phyloP scores from a whole-genome alignment of 2,113 vertebrate species.

The Bos javanicus region DNA sequence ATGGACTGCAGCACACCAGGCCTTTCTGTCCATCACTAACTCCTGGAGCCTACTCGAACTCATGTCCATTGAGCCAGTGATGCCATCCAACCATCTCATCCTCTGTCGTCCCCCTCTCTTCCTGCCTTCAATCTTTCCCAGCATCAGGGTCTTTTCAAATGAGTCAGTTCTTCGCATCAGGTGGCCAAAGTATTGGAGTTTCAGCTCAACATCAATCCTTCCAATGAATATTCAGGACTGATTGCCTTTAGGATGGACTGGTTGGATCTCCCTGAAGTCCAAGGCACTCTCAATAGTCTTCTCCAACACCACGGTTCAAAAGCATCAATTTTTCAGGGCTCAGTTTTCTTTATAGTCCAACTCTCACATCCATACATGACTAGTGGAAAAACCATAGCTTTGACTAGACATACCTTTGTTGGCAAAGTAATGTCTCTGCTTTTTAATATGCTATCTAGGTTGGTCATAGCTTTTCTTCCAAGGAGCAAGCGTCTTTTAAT shows the following conservation, averaged over 20 bases:
- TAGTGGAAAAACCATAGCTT: neutral
- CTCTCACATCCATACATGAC: neutral
- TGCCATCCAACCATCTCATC: neutral
- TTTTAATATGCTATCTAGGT: too few species aligned
- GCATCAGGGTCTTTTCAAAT: neutral
- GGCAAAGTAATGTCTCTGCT: too few species aligned
- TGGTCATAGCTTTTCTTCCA: too few species aligned
- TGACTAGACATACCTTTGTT: too few species aligned
- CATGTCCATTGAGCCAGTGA: neutral
- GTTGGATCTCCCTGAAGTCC: neutral
- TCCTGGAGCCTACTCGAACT: neutral
- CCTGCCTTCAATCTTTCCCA: neutral
- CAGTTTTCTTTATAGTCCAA: neutral
- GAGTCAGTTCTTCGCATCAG: neutral
- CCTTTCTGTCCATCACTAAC: neutral
- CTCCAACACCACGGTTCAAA: neutral
- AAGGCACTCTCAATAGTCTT: neutral
- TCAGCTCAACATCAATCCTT: neutral
- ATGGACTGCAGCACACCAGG: neutral
- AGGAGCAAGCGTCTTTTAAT: too few species aligned
- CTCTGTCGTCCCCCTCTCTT: neutral
- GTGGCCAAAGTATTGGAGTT: neutral
- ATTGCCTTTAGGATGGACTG: neutral
- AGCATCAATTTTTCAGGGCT: neutral
- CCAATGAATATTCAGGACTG: neutral